Evolutionary conservation across 2,888 invertebrate species (phyloP).

Genomic region (Lochmaea crataegi): DNA sequence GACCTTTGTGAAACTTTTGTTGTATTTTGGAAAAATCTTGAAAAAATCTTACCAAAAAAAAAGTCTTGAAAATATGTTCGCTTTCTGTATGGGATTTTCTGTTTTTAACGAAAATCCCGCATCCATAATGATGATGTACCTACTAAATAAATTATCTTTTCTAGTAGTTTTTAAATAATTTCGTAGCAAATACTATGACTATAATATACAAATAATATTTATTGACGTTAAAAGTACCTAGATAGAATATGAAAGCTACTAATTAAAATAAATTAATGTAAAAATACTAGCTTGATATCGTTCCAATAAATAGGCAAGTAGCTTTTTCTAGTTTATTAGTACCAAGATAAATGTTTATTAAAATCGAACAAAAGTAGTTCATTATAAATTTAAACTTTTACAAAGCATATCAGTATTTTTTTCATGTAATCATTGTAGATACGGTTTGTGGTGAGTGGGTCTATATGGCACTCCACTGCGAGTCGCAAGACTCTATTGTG

Average conservation of each 20-base stretch:
- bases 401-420: too few relatives aligned
- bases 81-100: slow-evolving; percentile 47
- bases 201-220: neutral
- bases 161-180: neutral
- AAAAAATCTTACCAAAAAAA: slow-evolving; percentile 51
- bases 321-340: too few relatives aligned
- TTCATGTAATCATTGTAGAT: too few relatives aligned
- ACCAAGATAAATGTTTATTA: too few relatives aligned
- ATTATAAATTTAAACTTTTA: too few relatives aligned
- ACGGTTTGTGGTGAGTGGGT: too few relatives aligned
- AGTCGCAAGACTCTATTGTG: too few relatives aligned
- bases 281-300: neutral
- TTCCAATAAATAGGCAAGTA: too few relatives aligned
- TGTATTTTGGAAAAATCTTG: too few relatives aligned
- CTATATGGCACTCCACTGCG: too few relatives aligned
- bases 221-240: neutral
- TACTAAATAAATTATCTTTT: neutral
- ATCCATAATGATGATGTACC: slow-evolving; percentile 44
- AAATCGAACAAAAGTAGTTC: too few relatives aligned
- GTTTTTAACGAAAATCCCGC: slow-evolving; percentile 43
- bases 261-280: neutral
- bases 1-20: too few relatives aligned
- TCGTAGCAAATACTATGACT: neutral
- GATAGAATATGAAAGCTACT: neutral
- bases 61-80: slow-evolving; percentile 61